Percentiles rank a stretch among this genome's conserved stretches.
Conservation (phyloP, 2,113 vertebrate genomes). For the Phycodurus eques region DNA sequence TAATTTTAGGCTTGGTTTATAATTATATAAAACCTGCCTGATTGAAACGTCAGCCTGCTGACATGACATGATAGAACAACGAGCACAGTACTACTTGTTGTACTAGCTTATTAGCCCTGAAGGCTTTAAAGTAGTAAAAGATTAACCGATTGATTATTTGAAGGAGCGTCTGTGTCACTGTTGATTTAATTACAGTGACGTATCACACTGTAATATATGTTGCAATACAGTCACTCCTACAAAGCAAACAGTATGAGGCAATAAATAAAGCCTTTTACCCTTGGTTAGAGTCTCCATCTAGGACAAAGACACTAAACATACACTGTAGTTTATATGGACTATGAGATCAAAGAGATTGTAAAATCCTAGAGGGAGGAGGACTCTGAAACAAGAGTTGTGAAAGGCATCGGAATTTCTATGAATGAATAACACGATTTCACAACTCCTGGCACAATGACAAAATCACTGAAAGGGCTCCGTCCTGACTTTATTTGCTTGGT, state of each 20-base stretch:
- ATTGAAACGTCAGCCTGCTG: too few species aligned
- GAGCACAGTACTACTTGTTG: too few species aligned
- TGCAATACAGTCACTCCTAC: slow-evolving; percentile 5
- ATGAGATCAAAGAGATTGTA: slow-evolving; percentile 11
- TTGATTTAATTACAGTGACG: background rate
- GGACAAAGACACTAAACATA: slow-evolving; percentile 7
- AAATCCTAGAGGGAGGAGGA: slow-evolving; percentile 1
- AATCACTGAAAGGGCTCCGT: background rate
- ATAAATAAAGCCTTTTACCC: slow-evolving; percentile 26
- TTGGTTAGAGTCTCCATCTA: slow-evolving; percentile 14
- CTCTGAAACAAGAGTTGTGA: background rate
- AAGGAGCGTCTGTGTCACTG: background rate
- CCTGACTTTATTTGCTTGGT: background rate
- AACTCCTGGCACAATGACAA: background rate
- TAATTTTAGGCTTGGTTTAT: too few species aligned
- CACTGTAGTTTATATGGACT: slow-evolving; percentile 9
- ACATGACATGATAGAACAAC: too few species aligned
- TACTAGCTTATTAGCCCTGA: background rate
- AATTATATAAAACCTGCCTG: too few species aligned
- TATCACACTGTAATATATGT: slow-evolving; percentile 5
- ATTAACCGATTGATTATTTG: background rate
- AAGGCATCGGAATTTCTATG: background rate
- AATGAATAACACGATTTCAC: slow-evolving; percentile 10
- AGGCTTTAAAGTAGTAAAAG: background rate
- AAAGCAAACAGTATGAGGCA: slow-evolving; percentile 30